A percentile compares a stretch with the other conserved stretches of the same genome.
These are phyloP conservation scores for Neocrepidodera transversa DNA, from an alignment of 2,888 invertebrate species.

Conservation along the genomic window DNA sequence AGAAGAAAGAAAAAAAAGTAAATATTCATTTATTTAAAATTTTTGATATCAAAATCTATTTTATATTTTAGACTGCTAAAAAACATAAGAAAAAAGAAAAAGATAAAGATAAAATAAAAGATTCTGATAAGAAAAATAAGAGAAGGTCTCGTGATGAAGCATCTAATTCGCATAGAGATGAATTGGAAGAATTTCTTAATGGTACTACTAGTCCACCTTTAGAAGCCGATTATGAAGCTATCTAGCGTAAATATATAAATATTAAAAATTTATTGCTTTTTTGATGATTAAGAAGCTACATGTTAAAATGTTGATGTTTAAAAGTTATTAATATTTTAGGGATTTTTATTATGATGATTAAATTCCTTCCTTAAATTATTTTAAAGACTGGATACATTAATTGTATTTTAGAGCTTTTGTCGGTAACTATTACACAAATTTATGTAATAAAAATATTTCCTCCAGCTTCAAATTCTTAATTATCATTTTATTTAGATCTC, in stretches of 20 bases:
- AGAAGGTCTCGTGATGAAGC: constrained; percentile 60
- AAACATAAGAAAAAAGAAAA: constrained; percentile 65
- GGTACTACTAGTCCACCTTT: constrained; percentile 63
- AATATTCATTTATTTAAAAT: constrained; percentile 30
- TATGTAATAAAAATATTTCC: no score
- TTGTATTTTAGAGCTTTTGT: neutral
- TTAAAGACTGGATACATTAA: neutral
- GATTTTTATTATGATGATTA: neutral
- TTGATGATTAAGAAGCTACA: constrained; percentile 1
- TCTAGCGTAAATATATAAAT: constrained; percentile 56
- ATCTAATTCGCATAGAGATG: constrained; percentile 60
- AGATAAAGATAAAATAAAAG: constrained; percentile 61
- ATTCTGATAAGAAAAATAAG: constrained; percentile 60
- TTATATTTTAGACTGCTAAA: constrained; percentile 48
- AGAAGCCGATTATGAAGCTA: constrained; percentile 68
- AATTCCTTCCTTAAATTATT: no score
- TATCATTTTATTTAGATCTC: no score
- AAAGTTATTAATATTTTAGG: neutral
- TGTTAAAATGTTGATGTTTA: neutral
- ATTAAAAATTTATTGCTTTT: constrained; percentile 21
- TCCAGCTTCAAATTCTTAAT: no score
- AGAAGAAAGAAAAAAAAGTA: constrained; percentile 59
- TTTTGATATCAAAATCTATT: neutral
- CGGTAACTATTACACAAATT: no score
- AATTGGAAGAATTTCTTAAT: constrained; percentile 70